Evolutionary conservation across 2,888 invertebrate genomes (phyloP).

Genomic region (Ormyrus labotus): DNA sequence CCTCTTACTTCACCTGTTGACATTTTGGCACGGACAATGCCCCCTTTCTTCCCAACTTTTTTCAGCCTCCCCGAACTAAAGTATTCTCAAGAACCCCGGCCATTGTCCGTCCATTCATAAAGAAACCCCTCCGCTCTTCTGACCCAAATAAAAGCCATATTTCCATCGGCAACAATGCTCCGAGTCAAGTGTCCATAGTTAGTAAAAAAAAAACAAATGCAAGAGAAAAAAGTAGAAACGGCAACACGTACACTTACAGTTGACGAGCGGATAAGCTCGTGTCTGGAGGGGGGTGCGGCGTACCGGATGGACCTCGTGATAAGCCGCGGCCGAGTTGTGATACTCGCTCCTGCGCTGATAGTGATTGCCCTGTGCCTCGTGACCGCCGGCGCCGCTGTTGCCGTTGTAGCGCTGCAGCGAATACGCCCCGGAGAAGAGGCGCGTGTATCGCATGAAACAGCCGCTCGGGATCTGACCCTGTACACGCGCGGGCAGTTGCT

Average conservation of each 20-base stretch:
- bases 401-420: constrained; percentile 64
- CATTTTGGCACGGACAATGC: too few relatives aligned
- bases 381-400: background rate
- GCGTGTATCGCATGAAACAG: constrained; percentile 71
- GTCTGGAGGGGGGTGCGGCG: constrained; percentile 57
- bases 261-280: constrained; percentile 60
- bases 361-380: constrained; percentile 46
- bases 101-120: background rate
- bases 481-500: background rate
- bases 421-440: constrained; percentile 71
- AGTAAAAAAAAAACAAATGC: constrained; percentile 1
- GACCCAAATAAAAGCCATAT: background rate
- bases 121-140: background rate
- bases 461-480: constrained; percentile 71
- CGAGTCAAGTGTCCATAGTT: background rate
- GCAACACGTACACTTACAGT: constrained; percentile 69
- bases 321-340: constrained; percentile 65
- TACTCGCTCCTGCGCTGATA: constrained; percentile 65
- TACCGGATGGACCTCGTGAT: constrained; percentile 70
- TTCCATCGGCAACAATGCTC: too few relatives aligned
- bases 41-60: too few relatives aligned
- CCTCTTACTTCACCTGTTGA: too few relatives aligned
- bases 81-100: too few relatives aligned
- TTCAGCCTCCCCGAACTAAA: too few relatives aligned
- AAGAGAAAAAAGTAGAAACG: background rate